Conservation (phyloP, 2,113 vertebrate species). For the Pseudonaja textilis region DNA sequence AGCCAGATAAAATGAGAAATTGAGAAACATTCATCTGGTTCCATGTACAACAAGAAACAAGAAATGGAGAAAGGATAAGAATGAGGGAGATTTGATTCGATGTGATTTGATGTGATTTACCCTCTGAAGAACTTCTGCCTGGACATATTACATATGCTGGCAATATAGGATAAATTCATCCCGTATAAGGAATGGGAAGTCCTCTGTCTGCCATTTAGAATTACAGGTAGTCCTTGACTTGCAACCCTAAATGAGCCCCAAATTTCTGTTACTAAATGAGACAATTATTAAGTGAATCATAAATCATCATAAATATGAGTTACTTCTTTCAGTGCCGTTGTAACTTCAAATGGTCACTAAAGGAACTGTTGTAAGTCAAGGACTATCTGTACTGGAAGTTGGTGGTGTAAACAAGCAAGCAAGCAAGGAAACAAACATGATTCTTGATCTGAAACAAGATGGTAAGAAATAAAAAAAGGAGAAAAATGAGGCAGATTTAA, state of each 20-base stretch:
- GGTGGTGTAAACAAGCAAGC: not conserved
- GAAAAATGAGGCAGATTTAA: not conserved
- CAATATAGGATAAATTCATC: too few species aligned
- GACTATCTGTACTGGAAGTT: too few species aligned
- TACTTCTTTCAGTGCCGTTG: not conserved
- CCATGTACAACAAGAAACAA: not conserved
- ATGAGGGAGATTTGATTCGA: not conserved
- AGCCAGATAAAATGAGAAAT: not conserved
- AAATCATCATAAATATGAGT: too few species aligned
- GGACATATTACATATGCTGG: too few species aligned
- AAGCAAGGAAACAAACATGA: not conserved
- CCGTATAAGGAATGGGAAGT: not conserved
- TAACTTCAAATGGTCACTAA: not conserved
- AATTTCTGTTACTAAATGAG: not conserved
- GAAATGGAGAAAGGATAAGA: not conserved
- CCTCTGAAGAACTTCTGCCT: too few species aligned
- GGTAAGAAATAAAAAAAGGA: not conserved
- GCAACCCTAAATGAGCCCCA: not conserved
- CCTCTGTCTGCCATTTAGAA: not conserved
- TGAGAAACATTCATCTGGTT: not conserved
- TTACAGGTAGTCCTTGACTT: not conserved
- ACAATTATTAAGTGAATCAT: not conserved
- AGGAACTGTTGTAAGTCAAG: not conserved
- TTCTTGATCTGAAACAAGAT: not conserved
- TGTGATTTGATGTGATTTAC: not conserved